These are phyloP conservation scores for Chloromyia formosa DNA, from an alignment of 2,888 invertebrate genomes.

Conservation along the genomic window DNA sequence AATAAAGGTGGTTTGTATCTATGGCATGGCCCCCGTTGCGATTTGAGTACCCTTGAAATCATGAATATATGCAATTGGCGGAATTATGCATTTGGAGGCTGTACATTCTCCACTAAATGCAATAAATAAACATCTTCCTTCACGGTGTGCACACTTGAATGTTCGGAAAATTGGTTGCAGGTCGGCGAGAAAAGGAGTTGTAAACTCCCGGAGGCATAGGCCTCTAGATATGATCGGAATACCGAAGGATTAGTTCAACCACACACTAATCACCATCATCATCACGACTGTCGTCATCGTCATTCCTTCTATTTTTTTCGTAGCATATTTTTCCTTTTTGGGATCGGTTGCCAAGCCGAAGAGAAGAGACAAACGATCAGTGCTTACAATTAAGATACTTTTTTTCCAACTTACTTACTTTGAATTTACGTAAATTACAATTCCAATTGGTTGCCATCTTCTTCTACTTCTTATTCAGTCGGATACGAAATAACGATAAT, in stretches of 20 bases:
- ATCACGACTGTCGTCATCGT: background rate
- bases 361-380: background rate
- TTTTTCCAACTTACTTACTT: background rate
- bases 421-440: slow-evolving; percentile 6
- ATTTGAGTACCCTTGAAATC: background rate
- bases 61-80: background rate
- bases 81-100: slow-evolving; percentile 27
- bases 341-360: background rate
- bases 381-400: background rate
- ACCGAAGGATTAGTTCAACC: background rate
- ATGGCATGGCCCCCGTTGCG: background rate
- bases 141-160: slow-evolving; percentile 34
- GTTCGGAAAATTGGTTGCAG: slow-evolving; percentile 21
- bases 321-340: background rate
- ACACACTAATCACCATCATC: too few species aligned
- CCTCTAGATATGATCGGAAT: background rate
- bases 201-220: background rate
- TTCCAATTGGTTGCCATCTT: background rate
- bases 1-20: background rate
- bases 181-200: background rate
- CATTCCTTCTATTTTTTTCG: background rate
- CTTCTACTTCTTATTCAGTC: background rate
- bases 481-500: background rate
- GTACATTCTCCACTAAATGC: slow-evolving; percentile 8
- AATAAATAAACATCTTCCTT: slow-evolving; percentile 40